Percentiles rank a stretch among this genome's conserved stretches.
phyloP scores from a whole-genome alignment of 2,888 invertebrate species.

The Coenonympha arcania region DNA sequence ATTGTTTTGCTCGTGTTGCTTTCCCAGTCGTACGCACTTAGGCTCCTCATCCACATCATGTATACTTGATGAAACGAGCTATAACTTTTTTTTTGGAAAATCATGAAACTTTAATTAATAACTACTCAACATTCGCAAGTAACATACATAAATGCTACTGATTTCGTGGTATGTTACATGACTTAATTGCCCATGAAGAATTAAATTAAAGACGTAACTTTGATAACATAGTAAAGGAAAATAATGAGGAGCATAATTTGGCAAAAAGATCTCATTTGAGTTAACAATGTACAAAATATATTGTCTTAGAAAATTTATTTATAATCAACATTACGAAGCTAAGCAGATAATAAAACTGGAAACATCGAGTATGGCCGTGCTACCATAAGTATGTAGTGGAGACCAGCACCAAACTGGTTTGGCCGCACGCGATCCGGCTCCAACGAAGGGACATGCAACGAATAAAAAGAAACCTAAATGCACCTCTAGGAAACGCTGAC shows the following conservation, averaged over 20 bases:
- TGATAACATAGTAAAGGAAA: too few species aligned
- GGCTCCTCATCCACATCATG: constrained; percentile 37
- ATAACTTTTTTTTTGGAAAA: neutral
- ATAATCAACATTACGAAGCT: neutral
- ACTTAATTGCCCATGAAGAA: neutral
- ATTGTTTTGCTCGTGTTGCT: constrained; percentile 60
- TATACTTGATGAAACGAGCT: neutral
- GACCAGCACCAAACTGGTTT: constrained; percentile 67
- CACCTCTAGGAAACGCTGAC: constrained; percentile 73
- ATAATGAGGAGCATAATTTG: neutral
- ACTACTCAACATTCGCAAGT: too few species aligned
- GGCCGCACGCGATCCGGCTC: constrained; percentile 66
- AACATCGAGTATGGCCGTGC: constrained; percentile 48
- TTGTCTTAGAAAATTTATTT: neutral
- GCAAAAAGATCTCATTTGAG: neutral
- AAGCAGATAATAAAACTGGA: constrained; percentile 38
- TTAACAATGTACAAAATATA: neutral
- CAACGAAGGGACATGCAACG: constrained; percentile 64
- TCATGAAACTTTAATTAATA: neutral
- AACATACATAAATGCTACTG: too few species aligned
- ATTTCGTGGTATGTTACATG: neutral
- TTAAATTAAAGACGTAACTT: too few species aligned
- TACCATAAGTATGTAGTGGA: constrained; percentile 58
- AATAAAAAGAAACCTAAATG: constrained; percentile 72
- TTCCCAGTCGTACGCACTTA: constrained; percentile 50